Evolutionary conservation across 1,140 invertebrate genomes (phyloP).

Genomic region (Hypsibius dujardini): DNA sequence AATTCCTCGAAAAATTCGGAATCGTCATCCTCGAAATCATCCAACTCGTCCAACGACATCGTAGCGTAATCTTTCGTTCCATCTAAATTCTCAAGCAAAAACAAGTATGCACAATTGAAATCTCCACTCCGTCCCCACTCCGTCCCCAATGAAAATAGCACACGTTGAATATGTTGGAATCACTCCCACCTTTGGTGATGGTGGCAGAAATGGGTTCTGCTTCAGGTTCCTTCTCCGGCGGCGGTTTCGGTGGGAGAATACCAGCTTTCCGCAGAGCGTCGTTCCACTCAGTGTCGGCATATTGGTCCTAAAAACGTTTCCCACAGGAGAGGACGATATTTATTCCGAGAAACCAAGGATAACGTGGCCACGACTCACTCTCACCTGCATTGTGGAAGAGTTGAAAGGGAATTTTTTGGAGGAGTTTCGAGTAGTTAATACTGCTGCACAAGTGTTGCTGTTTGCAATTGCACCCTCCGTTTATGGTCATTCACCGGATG

Average conservation of each 20-base stretch:
- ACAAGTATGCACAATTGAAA: slow-evolving; percentile 19
- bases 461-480: no score
- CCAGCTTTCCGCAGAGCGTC: slow-evolving; percentile 73
- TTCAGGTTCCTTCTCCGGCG: slow-evolving; percentile 44
- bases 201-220: slow-evolving; percentile 38
- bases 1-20: slow-evolving; percentile 34
- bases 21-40: slow-evolving; percentile 85
- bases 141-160: slow-evolving; percentile 33
- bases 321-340: no score
- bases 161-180: slow-evolving; percentile 2
- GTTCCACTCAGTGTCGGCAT: slow-evolving; percentile 95
- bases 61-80: slow-evolving; percentile 16
- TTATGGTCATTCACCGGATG: no score
- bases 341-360: no score
- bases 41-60: slow-evolving; percentile 49
- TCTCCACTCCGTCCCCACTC: slow-evolving; percentile 22
- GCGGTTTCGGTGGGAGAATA: slow-evolving; percentile 54
- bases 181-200: neutral
- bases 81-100: slow-evolving; percentile 13
- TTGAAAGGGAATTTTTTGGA: no score
- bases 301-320: slow-evolving; percentile 47
- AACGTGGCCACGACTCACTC: no score
- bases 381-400: no score
- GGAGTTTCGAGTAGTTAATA: no score
- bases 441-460: no score